Evolutionary conservation across 2,888 invertebrate species (phyloP).

Genomic region (Cerceris ruficornis): DNA sequence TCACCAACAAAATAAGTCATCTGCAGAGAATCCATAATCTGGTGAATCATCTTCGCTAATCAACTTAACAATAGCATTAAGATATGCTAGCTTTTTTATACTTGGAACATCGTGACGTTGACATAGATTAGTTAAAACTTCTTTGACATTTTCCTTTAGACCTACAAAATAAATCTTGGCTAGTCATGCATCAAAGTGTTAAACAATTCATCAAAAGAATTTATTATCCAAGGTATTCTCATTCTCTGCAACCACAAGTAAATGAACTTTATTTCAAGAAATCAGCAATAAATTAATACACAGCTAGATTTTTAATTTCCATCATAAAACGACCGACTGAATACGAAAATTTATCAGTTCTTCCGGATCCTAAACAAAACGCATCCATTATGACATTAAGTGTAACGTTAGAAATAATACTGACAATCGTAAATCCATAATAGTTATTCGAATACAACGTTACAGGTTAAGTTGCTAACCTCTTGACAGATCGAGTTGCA

Average conservation of each 20-base stretch:
- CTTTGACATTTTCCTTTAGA: constrained; percentile 83
- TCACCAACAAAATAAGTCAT: constrained; percentile 93
- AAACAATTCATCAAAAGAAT: no score
- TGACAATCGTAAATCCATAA: constrained; percentile 6
- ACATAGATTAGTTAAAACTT: constrained; percentile 85
- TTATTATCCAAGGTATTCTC: no score
- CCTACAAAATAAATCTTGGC: constrained; percentile 77
- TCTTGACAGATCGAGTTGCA: constrained; percentile 83
- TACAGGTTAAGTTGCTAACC: constrained; percentile 81
- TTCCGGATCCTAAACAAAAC: no score
- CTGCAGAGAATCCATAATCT: constrained; percentile 88
- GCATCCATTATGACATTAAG: no score
- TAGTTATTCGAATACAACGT: constrained; percentile 19
- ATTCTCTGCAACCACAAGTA: no score
- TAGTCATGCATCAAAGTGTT: not conserved
- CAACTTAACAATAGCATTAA: constrained; percentile 94
- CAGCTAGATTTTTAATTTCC: no score
- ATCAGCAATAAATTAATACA: no score
- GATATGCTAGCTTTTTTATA: constrained; percentile 91
- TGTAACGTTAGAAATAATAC: constrained; percentile 6
- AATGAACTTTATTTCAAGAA: no score
- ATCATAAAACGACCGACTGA: no score
- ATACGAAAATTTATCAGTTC: no score
- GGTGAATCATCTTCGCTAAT: constrained; percentile 84
- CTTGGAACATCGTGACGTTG: constrained; percentile 87